A percentile compares a stretch with the other conserved stretches of the same genome.
phyloP scores from a whole-genome alignment of 2,888 invertebrate genomes.

The Agriopis leucophaearia region DNA sequence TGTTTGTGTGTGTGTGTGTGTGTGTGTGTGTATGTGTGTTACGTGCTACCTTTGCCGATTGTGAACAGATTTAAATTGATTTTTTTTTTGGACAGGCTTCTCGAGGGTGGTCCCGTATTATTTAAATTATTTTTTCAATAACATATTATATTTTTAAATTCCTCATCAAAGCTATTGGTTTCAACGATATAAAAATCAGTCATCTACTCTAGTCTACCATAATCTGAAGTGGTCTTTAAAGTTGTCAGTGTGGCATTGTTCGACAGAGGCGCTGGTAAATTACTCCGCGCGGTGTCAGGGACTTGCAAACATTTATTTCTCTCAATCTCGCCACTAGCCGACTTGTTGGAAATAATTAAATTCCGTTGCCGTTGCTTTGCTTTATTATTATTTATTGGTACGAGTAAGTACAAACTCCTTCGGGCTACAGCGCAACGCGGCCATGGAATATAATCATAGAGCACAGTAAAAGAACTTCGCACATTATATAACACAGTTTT shows the following conservation, averaged over 20 bases:
- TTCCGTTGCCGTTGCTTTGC: slow-evolving; percentile 65
- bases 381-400: slow-evolving; percentile 69
- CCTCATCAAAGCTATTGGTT: too few relatives aligned
- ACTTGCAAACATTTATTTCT: slow-evolving; percentile 55
- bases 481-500: not conserved
- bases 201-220: slow-evolving; percentile 2
- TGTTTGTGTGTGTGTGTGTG: too few relatives aligned
- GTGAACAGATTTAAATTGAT: too few relatives aligned
- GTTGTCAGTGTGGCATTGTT: slow-evolving; percentile 51
- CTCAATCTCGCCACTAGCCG: slow-evolving; percentile 55
- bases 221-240: slow-evolving; percentile 26
- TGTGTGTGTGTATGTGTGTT: too few relatives aligned
- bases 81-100: too few relatives aligned
- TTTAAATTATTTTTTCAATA: too few relatives aligned
- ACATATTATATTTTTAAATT: too few relatives aligned
- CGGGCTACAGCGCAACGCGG: slow-evolving; percentile 16
- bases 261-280: slow-evolving; percentile 50
- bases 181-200: too few relatives aligned
- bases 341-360: slow-evolving; percentile 70
- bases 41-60: too few relatives aligned
- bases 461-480: slow-evolving; percentile 10
- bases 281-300: slow-evolving; percentile 51
- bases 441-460: not conserved
- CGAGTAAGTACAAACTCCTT: slow-evolving; percentile 46
- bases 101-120: too few relatives aligned